These are phyloP conservation scores for Cryptophagus acutangulus DNA, from an alignment of 2,888 invertebrate genomes.

Conservation along the genomic window DNA sequence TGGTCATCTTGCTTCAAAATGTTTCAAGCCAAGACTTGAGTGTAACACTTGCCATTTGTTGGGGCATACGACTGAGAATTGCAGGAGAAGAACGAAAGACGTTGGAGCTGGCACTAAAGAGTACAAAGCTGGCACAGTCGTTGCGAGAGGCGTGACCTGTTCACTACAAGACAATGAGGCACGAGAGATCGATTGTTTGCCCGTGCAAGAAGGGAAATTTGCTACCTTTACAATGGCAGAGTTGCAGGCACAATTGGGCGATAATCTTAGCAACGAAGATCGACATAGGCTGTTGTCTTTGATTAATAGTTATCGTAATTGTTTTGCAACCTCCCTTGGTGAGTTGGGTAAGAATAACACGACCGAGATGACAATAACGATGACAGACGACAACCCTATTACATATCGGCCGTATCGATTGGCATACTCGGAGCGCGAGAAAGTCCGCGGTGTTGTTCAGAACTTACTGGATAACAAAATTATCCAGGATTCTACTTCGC, in stretches of 20 bases:
- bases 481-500: constrained; percentile 17
- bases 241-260: no score
- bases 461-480: constrained; percentile 12
- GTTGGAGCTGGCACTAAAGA: constrained; percentile 18
- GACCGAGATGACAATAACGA: constrained; percentile 18
- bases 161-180: no score
- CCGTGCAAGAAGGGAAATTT: no score
- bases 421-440: constrained; percentile 17
- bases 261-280: no score
- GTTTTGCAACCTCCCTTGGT: constrained; percentile 13
- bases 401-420: constrained; percentile 24
- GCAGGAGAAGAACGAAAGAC: constrained; percentile 5
- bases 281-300: constrained; percentile 8
- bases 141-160: no score
- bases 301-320: constrained; percentile 16
- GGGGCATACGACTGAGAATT: constrained; percentile 14
- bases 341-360: constrained; percentile 20
- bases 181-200: no score
- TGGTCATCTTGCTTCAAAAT: constrained; percentile 6
- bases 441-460: constrained; percentile 19
- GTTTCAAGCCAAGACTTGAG: constrained; percentile 3
- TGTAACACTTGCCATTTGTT: constrained; percentile 6
- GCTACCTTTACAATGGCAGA: no score
- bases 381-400: constrained; percentile 18
- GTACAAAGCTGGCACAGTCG: no score